Evolutionary conservation across 2,113 vertebrate genomes (phyloP), one percentile per base, ranked within the genome.

Genomic region (Egretta garzetta): DNA sequence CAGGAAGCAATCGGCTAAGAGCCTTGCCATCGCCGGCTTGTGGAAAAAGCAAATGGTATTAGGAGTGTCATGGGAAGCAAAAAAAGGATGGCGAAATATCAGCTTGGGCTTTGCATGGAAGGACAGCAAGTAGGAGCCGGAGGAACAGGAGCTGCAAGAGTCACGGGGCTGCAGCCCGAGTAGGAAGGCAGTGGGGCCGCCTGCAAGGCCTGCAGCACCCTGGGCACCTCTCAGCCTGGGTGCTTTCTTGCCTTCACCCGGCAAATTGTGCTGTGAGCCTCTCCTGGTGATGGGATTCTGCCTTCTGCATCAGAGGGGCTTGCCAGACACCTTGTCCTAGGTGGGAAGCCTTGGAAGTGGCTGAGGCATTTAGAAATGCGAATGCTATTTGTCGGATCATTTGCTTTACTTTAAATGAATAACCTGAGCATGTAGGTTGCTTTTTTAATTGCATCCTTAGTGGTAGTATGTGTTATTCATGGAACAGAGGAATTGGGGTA

Each of bases 21-120:
- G 73, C 53, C 37, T 83, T 0, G 0, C 52, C 15, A 11, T 22
- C 1, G 1, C 24, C 1, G 1, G 43, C 72, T 6, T 56, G 67
- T 27, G 66, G 70, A 2, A 74, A 58, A 80, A 71, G 15, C 21
- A 8, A 53, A 41, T 15, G 22, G 56, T 75, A 14, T 43, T n/a
- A 49, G 60, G 35, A 87, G 13, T 64, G 60, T 16, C 8, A 1
- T 17, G 49, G 74, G 12, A 68, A 73, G 32, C 30, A 22, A 7
- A 43, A 12, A 6, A 1, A 8, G 50, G 21, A 10, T 50, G 39
- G 26, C 13, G 21, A 27, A 52, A n/a, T 39, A 18, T 1, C 47
- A 14, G 8, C 19, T 27, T 43, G 53, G 62, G 28, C 66, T 88
- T 45, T 8, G 4, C 21, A 5, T 10, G 35, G 50, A 37, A 23